Percentiles rank a stretch among this genome's conserved stretches.
Conservation (phyloP, 2,113 vertebrate species). For the Syrmaticus mikado region DNA sequence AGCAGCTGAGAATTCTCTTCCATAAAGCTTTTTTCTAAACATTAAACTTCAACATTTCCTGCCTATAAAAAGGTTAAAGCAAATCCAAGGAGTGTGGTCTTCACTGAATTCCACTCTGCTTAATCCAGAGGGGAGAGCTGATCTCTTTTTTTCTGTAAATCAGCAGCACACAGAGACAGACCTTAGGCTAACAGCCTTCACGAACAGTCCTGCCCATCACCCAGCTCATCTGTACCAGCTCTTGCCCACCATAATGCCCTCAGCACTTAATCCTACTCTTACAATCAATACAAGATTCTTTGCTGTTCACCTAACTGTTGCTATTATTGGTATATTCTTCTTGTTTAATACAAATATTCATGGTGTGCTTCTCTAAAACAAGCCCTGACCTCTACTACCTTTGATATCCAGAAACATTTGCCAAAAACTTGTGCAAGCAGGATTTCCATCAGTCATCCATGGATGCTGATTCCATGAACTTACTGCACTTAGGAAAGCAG, state of each 20-base stretch:
- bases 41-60: neutral
- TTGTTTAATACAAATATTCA: neutral
- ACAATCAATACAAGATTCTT: neutral
- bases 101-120: neutral
- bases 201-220: neutral
- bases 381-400: neutral
- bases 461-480: neutral
- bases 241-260: neutral
- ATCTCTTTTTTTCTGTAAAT: neutral
- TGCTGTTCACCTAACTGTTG: neutral
- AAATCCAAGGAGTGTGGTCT: neutral
- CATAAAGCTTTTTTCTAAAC: neutral
- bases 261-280: neutral
- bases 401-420: neutral
- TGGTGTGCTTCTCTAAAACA: neutral
- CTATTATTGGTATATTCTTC: neutral
- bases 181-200: neutral
- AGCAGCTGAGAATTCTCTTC: neutral
- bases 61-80: neutral
- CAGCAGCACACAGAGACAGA: neutral
- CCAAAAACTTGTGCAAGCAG: neutral
- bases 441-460: neutral
- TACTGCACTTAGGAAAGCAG: accelerated
- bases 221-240: neutral
- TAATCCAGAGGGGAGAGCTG: neutral